Evolutionary conservation across 1,140 invertebrate species (phyloP).

Genomic region (Eueides isabella): DNA sequence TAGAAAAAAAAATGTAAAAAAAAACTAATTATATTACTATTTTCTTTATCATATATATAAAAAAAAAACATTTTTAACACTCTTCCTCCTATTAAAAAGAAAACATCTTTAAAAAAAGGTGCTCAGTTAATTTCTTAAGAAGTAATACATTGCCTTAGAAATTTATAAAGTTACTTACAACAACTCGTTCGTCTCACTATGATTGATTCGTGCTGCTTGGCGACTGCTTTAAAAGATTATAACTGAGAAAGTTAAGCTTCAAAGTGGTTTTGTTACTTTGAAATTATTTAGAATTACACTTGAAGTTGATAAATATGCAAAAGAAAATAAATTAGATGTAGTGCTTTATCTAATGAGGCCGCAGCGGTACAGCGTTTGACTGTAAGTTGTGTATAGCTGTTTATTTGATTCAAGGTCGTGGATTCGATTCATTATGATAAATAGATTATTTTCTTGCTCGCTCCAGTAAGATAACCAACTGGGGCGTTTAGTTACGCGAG

Average conservation of each 20-base stretch:
- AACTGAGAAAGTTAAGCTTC: slow-evolving; percentile 1
- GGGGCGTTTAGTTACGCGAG: too few species aligned
- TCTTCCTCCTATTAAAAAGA: background rate
- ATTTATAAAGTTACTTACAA: background rate
- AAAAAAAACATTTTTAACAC: too few species aligned
- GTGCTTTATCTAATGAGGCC: background rate
- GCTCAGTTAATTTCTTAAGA: background rate
- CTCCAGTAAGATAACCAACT: too few species aligned
- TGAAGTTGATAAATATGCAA: background rate
- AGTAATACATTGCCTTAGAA: background rate
- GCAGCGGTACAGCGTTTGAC: too few species aligned
- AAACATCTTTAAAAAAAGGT: background rate
- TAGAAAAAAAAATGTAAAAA: too few species aligned
- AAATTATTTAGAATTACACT: background rate
- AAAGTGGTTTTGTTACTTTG: background rate
- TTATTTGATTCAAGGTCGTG: too few species aligned
- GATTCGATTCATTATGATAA: too few species aligned
- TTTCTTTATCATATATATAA: too few species aligned
- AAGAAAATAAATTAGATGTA: background rate
- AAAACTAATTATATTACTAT: too few species aligned
- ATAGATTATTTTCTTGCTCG: too few species aligned
- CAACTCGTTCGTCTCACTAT: slow-evolving; percentile 11
- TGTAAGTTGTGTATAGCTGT: too few species aligned
- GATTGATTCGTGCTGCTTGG: slow-evolving; percentile 24
- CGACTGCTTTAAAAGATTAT: slow-evolving; percentile 22